Conservation (phyloP, 2,888 invertebrate species). For the Caenorhabditis macrosperma region DNA sequence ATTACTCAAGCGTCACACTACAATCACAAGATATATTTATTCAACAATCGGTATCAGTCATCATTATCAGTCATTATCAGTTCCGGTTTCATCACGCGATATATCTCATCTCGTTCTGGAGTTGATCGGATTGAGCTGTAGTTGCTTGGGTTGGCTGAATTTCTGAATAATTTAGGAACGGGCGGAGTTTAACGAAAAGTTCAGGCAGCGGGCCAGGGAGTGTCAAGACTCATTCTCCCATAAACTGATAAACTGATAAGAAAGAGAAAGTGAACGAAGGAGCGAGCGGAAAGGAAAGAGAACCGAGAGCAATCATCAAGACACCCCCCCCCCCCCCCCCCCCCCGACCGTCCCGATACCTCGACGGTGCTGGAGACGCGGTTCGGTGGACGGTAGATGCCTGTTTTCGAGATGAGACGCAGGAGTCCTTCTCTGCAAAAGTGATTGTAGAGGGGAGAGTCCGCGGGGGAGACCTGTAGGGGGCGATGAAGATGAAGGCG, state of each 20-base stretch:
- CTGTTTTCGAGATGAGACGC: conserved; percentile 22
- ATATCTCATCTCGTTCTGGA: conserved; percentile 12
- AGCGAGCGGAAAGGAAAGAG: not conserved
- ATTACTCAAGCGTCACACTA: too few species aligned
- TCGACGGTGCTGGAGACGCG: conserved; percentile 31
- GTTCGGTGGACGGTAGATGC: conserved; percentile 21
- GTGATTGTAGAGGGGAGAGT: not conserved
- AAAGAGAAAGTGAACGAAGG: not conserved
- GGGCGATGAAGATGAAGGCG: conserved; percentile 49
- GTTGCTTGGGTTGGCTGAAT: conserved; percentile 45
- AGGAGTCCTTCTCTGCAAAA: conserved; percentile 35
- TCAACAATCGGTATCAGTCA: too few species aligned
- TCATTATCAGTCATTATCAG: too few species aligned
- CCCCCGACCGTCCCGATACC: conserved; percentile 3
- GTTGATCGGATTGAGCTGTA: conserved; percentile 10
- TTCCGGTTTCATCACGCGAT: not conserved
- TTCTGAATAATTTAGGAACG: conserved; percentile 21
- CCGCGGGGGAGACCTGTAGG: conserved; percentile 26
- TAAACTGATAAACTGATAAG: not conserved
- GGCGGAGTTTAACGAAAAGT: not conserved
- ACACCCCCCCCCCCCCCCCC: not conserved
- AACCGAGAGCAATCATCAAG: not conserved
- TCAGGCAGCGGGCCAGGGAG: not conserved
- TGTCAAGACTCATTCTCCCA: not conserved
- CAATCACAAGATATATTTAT: not conserved